phyloP scores from a whole-genome alignment of 2,888 invertebrate genomes.

The Eupithecia pulchellata region DNA sequence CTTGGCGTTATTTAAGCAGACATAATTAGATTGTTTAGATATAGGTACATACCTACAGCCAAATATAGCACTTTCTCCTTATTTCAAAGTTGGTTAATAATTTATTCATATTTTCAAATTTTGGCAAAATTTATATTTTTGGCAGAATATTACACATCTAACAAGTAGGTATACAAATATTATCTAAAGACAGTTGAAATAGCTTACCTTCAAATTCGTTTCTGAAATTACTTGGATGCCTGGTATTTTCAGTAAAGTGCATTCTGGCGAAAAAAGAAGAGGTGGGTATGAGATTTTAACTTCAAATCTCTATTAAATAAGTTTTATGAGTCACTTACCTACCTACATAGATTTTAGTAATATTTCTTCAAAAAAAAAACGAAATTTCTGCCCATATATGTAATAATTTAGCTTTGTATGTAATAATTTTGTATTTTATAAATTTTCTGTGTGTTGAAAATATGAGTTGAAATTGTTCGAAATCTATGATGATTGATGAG shows the following conservation, averaged over 20 bases:
- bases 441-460: neutral
- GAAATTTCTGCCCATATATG: neutral
- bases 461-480: too few species aligned
- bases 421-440: neutral
- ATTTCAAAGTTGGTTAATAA: too few species aligned
- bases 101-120: too few species aligned
- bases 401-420: neutral
- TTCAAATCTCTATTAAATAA: neutral
- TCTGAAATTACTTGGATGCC: neutral
- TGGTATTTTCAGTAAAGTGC: slow-evolving; percentile 6
- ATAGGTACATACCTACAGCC: too few species aligned
- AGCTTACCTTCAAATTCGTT: slow-evolving; percentile 5
- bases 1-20: too few species aligned
- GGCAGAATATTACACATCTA: too few species aligned
- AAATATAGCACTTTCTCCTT: too few species aligned
- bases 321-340: neutral
- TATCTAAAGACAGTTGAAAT: neutral
- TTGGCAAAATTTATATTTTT: too few species aligned
- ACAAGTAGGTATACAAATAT: too few species aligned
- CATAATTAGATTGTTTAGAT: too few species aligned
- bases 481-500: too few species aligned
- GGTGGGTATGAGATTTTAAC: neutral
- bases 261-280: neutral
- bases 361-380: neutral
- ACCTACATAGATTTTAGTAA: neutral